These are phyloP conservation scores for Rhipidura dahli DNA, from an alignment of 2,113 vertebrate species.

Conservation along the genomic window DNA sequence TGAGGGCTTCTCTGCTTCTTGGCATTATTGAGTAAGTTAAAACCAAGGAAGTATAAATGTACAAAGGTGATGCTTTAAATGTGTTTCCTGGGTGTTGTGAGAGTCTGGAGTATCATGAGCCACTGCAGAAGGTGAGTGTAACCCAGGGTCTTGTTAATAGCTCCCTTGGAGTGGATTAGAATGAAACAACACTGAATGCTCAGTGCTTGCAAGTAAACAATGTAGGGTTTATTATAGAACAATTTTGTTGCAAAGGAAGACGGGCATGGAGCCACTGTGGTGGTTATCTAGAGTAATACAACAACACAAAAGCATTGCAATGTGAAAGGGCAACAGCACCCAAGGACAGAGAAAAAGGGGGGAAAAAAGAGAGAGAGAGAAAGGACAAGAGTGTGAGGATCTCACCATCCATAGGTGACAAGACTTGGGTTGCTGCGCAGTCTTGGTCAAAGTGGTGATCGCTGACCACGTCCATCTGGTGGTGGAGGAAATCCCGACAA, in stretches of 20 bases:
- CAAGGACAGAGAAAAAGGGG: background rate
- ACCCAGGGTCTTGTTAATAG: background rate
- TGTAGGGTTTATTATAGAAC: background rate
- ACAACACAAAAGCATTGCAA: background rate
- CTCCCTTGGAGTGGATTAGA: background rate
- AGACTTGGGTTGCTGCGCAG: rapidly evolving
- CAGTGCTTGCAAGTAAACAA: background rate
- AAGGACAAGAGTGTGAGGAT: background rate
- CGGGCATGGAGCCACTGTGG: background rate
- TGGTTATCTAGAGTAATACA: background rate
- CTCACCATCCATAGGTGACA: background rate
- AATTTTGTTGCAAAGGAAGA: background rate
- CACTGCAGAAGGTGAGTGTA: background rate
- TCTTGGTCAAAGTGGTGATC: background rate
- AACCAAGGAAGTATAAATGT: background rate
- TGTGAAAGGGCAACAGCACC: background rate
- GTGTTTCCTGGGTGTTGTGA: background rate
- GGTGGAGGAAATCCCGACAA: background rate
- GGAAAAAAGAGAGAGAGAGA: background rate
- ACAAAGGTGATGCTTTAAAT: background rate
- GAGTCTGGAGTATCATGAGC: background rate
- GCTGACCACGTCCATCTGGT: background rate
- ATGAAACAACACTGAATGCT: background rate
- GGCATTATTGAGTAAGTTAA: background rate
- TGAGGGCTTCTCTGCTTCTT: background rate